Evolutionary conservation across 23 tunicate species (phyloP), one percentile per base, ranked within the genome.

Genomic region (Styela plicata): DNA sequence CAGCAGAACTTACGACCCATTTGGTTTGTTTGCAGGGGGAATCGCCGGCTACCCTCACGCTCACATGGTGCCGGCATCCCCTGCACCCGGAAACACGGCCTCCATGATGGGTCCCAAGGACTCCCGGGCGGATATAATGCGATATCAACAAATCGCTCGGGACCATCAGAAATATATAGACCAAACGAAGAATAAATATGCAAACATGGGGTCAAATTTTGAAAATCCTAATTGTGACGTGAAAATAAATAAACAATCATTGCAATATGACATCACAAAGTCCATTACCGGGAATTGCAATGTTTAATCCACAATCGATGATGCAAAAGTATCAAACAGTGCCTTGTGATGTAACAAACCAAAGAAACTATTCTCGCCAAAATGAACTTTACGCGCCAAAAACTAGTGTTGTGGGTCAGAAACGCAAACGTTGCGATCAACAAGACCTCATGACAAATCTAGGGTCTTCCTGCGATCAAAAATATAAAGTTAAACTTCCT

Each of bases 241-340:
- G 17, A 67, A 27, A 67, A 25, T 25, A 17, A 67, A 19, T 67
- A 67, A 67, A 67, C n/a, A 29, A 67, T 25, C 24, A 17, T 29
- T 25, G 30, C 31, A 67, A 27, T 67, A 67, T 67, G 71, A 67
- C 71, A 22, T 67, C 71, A 67, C 71, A 67, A 29, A 67, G 31
- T 67, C 71, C 71, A 1, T 67, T 67, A 22, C 71, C 71, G 0
- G 71, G 71, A 67, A 67, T 67, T 16, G 71, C 71, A 25, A 18
- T 67, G 71, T 67, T 67, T 1, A 29, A 67, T 67, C 22, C 71
- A 67, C 71, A 67, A 67, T 24, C 71, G 24, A 29, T 17, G 24
- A 25, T 67, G 71, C 71, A 67, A 67, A 19, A 25, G 71, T 25
- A 67, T 22, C 31, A 67, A 25, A 29, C 1, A 22, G 31, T 67